Evolutionary conservation across 2,113 vertebrate genomes (phyloP).

Genomic region (Panthera leo): DNA sequence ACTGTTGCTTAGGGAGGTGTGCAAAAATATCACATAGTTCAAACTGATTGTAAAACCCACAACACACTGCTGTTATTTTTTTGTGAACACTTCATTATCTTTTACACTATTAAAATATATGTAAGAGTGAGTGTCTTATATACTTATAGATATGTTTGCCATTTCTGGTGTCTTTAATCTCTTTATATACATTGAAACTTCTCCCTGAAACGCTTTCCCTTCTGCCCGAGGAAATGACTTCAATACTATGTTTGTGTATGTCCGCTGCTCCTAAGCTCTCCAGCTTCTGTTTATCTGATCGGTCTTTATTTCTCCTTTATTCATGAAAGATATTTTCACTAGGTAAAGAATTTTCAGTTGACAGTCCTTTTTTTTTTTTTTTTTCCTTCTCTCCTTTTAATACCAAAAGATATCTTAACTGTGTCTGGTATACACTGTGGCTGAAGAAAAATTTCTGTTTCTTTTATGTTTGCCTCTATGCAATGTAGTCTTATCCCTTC

Average conservation of each 20-base stretch:
- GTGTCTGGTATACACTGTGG: neutral
- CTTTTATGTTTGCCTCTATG: neutral
- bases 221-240: neutral
- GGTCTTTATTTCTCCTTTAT: neutral
- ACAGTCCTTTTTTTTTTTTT: neutral
- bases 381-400: neutral
- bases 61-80: neutral
- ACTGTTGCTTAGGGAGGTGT: neutral
- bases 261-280: neutral
- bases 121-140: neutral
- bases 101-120: neutral
- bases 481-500: neutral
- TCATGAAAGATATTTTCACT: neutral
- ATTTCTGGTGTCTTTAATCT: neutral
- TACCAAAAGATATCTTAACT: neutral
- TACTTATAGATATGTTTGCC: neutral
- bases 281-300: neutral
- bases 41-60: neutral
- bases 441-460: neutral
- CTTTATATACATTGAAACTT: neutral
- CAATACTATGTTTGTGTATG: neutral
- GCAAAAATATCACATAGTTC: neutral
- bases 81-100: neutral
- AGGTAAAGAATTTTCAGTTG: neutral
- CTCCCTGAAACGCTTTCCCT: neutral